Conservation (phyloP, 2,888 invertebrate genomes). For the Crematogaster levior region DNA sequence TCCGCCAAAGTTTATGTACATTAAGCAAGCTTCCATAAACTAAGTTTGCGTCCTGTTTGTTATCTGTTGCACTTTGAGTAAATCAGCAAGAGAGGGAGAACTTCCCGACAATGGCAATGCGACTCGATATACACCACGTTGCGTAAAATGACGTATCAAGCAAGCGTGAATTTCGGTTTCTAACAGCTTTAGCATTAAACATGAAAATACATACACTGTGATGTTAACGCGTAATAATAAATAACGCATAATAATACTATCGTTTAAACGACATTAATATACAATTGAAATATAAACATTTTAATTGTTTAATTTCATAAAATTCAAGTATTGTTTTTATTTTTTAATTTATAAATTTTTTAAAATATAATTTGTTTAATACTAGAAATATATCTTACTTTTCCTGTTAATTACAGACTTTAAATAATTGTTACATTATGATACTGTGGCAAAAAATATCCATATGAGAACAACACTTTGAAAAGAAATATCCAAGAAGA, state of each 20-base stretch:
- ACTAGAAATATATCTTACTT: not conserved
- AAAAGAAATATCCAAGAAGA: not conserved
- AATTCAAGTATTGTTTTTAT: not conserved
- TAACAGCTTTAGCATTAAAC: conserved; percentile 19
- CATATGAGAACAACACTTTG: not conserved
- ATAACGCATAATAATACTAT: conserved; percentile 36
- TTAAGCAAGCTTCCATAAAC: conserved; percentile 62
- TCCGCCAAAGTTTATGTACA: conserved; percentile 49
- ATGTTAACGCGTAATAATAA: conserved; percentile 20
- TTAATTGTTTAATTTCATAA: not conserved
- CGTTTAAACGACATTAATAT: too few relatives aligned
- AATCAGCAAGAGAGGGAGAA: conserved; percentile 36
- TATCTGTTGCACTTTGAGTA: conserved; percentile 46
- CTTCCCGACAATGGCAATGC: conserved; percentile 30
- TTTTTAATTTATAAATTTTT: not conserved
- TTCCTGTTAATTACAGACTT: not conserved
- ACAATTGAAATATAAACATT: conserved; percentile 1
- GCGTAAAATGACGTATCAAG: conserved; percentile 32
- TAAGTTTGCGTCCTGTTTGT: conserved; percentile 63
- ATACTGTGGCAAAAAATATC: not conserved
- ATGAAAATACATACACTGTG: not conserved
- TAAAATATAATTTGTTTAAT: not conserved
- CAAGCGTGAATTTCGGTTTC: conserved; percentile 47
- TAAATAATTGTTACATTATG: not conserved
- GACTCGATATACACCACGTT: conserved; percentile 16